Evolutionary conservation across 1,140 invertebrate genomes (phyloP), one percentile per base, ranked within the genome.

Genomic region (Lordiphosa stackelbergi): DNA sequence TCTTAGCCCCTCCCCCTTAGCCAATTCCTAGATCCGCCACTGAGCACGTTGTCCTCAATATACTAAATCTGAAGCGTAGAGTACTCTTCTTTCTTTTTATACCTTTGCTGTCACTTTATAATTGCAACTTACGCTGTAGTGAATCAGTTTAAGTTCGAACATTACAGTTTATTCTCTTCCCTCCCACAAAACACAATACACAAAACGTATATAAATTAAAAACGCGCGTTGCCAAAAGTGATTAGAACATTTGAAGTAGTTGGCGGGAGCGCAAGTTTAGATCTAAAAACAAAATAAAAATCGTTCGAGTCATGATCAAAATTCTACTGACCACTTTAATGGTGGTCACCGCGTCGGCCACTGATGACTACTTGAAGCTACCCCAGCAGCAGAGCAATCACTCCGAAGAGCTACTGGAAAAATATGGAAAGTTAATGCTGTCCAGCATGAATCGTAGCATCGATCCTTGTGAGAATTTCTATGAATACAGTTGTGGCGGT

Each of bases 381-480:
- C 78, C 78, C 4, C 16, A 19, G 10, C 34, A 45, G n/a, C 34
- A 47, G 28, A 35, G 41, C 4, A 68, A 61, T 11, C 73, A 85
- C 43, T 62, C 46, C 8, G 77, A 86, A 49, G 85, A 79, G 8
- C 19, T 86, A 8, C 38, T 86, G 5, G 68, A 79, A 5, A 61
- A 79, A 2, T 75, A 81, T 46, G 73, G 65, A 0, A 43, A 56
- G 2, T 75, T 86, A n/a, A 63, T 86, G 57, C 10, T 75, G 2
- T 61, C 64, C 10, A 57, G 52, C 7, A 86, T 85, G 84, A 85
- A 85, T 57, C 60, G 42, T 6, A 84, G 59, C 36, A 89, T 92
- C 0, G 89, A 94, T 74, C 94, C 94, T 0, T 95, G 94, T 69
- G 89, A 93, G 45, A 92, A 95, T 83, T 95, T 95, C 79, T 95